These are phyloP conservation scores for Sesia apiformis DNA, from an alignment of 2,888 invertebrate species.

Conservation along the genomic window DNA sequence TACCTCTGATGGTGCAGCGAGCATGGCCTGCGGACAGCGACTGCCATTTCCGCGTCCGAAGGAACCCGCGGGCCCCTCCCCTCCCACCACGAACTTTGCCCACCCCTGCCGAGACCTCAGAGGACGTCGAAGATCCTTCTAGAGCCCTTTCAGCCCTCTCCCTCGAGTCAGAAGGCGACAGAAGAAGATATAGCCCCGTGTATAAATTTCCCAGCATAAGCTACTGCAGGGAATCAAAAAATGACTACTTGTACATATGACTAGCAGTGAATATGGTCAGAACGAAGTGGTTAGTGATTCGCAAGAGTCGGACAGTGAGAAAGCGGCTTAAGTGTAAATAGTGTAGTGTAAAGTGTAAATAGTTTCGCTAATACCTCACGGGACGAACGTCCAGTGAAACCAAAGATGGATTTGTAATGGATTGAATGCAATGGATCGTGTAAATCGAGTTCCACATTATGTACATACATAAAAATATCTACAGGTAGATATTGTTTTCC, in stretches of 20 bases:
- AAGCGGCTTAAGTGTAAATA: constrained; percentile 51
- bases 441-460: not conserved
- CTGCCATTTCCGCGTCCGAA: constrained; percentile 87
- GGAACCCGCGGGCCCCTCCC: constrained; percentile 88
- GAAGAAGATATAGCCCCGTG: constrained; percentile 60
- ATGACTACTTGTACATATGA: constrained; percentile 68
- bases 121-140: constrained; percentile 47
- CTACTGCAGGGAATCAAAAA: constrained; percentile 61
- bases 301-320: constrained; percentile 25
- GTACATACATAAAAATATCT: too few species aligned
- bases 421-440: constrained; percentile 18
- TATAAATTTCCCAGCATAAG: constrained; percentile 67
- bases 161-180: constrained; percentile 53
- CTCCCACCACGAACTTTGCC: constrained; percentile 76
- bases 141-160: constrained; percentile 61
- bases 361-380: constrained; percentile 10
- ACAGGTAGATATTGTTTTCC: too few species aligned
- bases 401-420: constrained; percentile 24
- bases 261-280: constrained; percentile 31
- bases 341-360: constrained; percentile 46
- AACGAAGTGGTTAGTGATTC: constrained; percentile 21
- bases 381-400: not conserved
- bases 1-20: constrained; percentile 87
- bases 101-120: constrained; percentile 35
- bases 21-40: constrained; percentile 80